phyloP scores from a whole-genome alignment of 1,140 invertebrate genomes.

The Drosophila busckii region DNA sequence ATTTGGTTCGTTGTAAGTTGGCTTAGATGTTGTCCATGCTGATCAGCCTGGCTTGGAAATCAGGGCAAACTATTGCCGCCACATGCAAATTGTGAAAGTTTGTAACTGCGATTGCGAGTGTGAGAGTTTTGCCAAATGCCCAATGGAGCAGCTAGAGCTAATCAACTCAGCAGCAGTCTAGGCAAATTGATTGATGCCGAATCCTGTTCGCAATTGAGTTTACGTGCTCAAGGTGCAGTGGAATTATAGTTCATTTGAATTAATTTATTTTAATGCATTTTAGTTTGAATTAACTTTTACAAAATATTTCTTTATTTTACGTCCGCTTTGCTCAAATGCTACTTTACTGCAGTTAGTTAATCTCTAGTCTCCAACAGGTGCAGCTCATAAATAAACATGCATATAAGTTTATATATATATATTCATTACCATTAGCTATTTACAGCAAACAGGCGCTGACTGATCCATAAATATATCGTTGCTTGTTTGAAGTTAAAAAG shows the following conservation, averaged over 20 bases:
- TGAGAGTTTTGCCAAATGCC: slow-evolving; percentile 43
- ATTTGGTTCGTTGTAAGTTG: slow-evolving; percentile 4
- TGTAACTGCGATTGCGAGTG: slow-evolving; percentile 33
- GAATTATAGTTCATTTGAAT: too few species aligned
- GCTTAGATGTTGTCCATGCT: slow-evolving; percentile 9
- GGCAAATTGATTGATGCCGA: slow-evolving; percentile 40
- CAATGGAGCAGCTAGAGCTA: slow-evolving; percentile 35
- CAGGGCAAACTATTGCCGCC: slow-evolving; percentile 53
- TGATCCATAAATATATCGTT: slow-evolving; percentile 51
- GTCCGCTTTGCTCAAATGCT: too few species aligned
- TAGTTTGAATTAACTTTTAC: too few species aligned
- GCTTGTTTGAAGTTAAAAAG: neutral
- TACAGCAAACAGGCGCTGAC: slow-evolving; percentile 6
- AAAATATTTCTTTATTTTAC: too few species aligned
- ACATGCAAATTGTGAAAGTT: slow-evolving; percentile 59
- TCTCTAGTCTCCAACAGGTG: slow-evolving; percentile 67
- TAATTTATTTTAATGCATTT: too few species aligned
- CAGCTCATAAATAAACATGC: slow-evolving; percentile 31
- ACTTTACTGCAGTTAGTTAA: too few species aligned
- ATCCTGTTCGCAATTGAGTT: slow-evolving; percentile 49
- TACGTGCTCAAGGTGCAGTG: too few species aligned
- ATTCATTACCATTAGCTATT: slow-evolving; percentile 14
- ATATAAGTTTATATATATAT: slow-evolving; percentile 4
- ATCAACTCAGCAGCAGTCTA: slow-evolving; percentile 4
- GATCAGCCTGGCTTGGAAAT: slow-evolving; percentile 46